Conservation (phyloP, 2,113 vertebrate species). For the Indicator indicator region DNA sequence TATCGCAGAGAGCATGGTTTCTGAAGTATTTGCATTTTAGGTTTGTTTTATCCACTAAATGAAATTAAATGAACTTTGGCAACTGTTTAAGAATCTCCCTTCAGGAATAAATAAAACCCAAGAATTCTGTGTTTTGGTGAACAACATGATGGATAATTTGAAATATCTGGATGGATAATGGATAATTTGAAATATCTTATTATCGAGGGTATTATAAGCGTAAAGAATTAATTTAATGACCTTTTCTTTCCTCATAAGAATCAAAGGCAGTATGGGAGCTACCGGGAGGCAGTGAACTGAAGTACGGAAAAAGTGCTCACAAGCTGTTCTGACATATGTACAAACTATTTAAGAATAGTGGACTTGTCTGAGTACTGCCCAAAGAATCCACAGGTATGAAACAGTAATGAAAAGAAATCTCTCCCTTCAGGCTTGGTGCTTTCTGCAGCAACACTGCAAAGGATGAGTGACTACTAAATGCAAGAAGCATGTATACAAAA, state of each 20-base stretch:
- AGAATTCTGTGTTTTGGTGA: not conserved
- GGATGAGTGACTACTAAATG: not conserved
- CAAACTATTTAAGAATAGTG: not conserved
- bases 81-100: not conserved
- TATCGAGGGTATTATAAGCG: not conserved
- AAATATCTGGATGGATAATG: not conserved
- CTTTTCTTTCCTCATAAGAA: not conserved
- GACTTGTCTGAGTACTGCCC: not conserved
- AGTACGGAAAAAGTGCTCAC: not conserved
- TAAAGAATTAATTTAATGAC: not conserved
- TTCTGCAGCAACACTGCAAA: not conserved
- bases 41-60: not conserved
- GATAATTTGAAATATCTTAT: not conserved
- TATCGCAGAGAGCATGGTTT: not conserved
- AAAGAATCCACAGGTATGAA: not conserved
- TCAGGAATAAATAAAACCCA: not conserved
- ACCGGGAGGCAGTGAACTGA: not conserved
- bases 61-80: not conserved
- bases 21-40: not conserved
- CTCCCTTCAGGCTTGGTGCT: rapidly evolving
- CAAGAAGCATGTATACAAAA: not conserved
- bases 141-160: not conserved
- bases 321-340: not conserved
- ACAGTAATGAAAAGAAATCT: not conserved
- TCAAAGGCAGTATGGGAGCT: not conserved